Conservation (phyloP, 2,113 vertebrate genomes). For the Zosterops lateralis region DNA sequence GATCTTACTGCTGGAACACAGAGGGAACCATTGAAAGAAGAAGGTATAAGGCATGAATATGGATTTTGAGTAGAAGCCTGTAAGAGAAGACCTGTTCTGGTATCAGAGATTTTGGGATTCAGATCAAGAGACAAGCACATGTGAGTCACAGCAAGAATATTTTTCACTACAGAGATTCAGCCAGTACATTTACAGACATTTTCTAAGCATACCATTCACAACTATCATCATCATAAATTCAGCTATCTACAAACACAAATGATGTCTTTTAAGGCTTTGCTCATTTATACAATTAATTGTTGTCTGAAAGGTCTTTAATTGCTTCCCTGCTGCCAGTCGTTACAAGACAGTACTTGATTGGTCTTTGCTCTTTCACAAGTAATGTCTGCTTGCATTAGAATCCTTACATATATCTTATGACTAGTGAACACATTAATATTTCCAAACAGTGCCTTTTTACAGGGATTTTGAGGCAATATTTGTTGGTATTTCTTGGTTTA, state of each 20-base stretch:
- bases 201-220: neutral
- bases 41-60: neutral
- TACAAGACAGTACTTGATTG: neutral
- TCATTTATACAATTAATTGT: neutral
- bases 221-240: neutral
- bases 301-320: neutral
- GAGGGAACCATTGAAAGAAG: neutral
- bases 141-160: neutral
- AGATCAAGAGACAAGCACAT: accelerated
- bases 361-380: neutral
- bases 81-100: neutral
- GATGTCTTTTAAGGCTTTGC: neutral
- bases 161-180: neutral
- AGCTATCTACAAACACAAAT: neutral
- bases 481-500: neutral
- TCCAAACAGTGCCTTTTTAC: neutral
- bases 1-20: neutral
- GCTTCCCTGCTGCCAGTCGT: neutral
- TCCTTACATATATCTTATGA: neutral
- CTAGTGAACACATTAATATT: neutral
- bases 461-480: neutral
- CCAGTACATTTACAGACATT: neutral
- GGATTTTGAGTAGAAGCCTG: neutral
- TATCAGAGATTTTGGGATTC: neutral
- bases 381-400: neutral